Evolutionary conservation across 2,888 invertebrate species (phyloP).

Genomic region (Saturnia japonica): DNA sequence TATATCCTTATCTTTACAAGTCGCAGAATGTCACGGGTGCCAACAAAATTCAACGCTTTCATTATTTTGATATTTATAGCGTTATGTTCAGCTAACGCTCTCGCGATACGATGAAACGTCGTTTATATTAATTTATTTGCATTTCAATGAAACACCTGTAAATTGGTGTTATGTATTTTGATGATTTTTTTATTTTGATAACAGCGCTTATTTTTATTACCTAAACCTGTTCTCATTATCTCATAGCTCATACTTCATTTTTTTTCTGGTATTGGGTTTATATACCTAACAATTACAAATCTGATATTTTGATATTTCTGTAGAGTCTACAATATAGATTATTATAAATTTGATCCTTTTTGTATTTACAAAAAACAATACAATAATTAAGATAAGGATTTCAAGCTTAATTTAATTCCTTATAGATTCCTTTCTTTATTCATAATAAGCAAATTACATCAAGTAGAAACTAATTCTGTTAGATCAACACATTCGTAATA

Average conservation of each 20-base stretch:
- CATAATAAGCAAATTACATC: no score
- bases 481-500: neutral
- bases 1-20: conserved; percentile 38
- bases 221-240: conserved; percentile 27
- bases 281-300: no score
- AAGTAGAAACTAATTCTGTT: no score
- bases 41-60: conserved; percentile 49
- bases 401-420: no score
- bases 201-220: conserved; percentile 40
- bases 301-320: no score
- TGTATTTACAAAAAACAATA: no score
- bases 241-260: no score
- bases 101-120: conserved; percentile 51
- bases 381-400: no score
- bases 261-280: no score
- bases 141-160: conserved; percentile 69
- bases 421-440: no score
- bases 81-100: conserved; percentile 53
- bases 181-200: conserved; percentile 44
- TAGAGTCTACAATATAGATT: no score
- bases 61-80: conserved; percentile 67
- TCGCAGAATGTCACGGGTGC: conserved; percentile 41
- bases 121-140: conserved; percentile 75
- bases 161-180: conserved; percentile 65
- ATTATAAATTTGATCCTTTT: no score